Evolutionary conservation across 2,888 invertebrate species (phyloP).

Genomic region (Linyphia triangularis): DNA sequence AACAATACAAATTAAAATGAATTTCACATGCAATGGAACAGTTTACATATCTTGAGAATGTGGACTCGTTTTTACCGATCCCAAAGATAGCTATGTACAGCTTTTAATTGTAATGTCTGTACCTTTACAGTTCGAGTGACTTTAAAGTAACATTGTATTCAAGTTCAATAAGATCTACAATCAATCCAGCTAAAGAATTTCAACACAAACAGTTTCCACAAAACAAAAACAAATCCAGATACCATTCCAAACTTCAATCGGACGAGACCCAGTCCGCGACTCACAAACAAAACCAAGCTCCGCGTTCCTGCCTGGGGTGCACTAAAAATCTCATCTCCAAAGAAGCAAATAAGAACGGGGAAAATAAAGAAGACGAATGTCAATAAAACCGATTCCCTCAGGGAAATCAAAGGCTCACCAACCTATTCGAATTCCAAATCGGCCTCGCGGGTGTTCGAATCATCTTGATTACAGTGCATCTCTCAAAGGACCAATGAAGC

Average conservation of each 20-base stretch:
- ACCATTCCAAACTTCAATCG: not conserved
- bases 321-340: constrained; percentile 57
- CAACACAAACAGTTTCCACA: too few relatives aligned
- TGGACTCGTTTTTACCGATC: too few relatives aligned
- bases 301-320: constrained; percentile 14
- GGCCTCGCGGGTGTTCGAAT: constrained; percentile 44
- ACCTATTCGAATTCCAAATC: constrained; percentile 60
- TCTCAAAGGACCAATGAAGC: constrained; percentile 37
- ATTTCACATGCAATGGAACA: too few relatives aligned
- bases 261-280: not conserved
- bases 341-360: constrained; percentile 20
- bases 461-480: constrained; percentile 50
- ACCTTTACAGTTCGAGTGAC: too few relatives aligned
- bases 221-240: not conserved
- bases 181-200: too few relatives aligned
- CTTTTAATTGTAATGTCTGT: too few relatives aligned
- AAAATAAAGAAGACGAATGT: constrained; percentile 47
- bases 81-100: too few relatives aligned
- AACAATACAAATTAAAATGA: too few relatives aligned
- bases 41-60: too few relatives aligned
- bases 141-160: too few relatives aligned
- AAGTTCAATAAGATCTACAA: too few relatives aligned
- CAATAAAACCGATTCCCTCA: constrained; percentile 54
- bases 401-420: constrained; percentile 59
- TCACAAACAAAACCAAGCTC: not conserved